Base-by-base conservation (phyloP, 2,888 invertebrate species). In the Lithophane socia region DNA sequence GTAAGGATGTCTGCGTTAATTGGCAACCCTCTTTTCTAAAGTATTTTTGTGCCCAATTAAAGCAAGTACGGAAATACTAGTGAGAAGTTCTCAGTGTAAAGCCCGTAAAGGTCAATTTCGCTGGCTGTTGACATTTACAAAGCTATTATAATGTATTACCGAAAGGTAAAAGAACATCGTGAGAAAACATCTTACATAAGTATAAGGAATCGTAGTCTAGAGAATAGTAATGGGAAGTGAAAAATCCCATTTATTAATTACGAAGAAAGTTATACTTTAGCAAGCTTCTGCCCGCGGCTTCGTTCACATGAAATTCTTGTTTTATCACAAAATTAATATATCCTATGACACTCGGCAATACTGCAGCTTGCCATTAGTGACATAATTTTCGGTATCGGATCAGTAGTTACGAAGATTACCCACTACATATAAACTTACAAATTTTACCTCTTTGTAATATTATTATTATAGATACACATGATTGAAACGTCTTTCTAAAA, bases 181-280 rank as follows among this genome's bases (percentile, higher is more conserved):
- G 82, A 77, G 84, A 86, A 84, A 71, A 64, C 29, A 63, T 72
- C 56, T 82, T 67, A 61, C 61, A 42, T 74, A 69, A 29, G 52
- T 79, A 70, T 37, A 67, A 60, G 77, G 52, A 70, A 80, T 67
- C 66, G 52, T 70, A 70, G 49, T 42, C 16, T 56, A 66, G 21
- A 66, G 61, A 79, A 80, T 16, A 58, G 37, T 80, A 64, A 75
- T 68, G 63, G 75, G 68, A 80, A 80, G 80, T 24, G 18, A 80
- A 64, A 37, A 80, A 80, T 75, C 4, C 21, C 37, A 52, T 68
- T 52, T 24, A 66, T 79, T 72, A 49, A 42, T 56, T 66, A 54
- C 24, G 37, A 52, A 71, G 70, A 82, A 70, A 70, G 29, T 70
- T 61, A 44, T 18, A 29, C n/a, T 24, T 44, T 29, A 42, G 37